These are phyloP conservation scores for Sceloporus undulatus DNA, from an alignment of 2,113 vertebrate species.

Conservation along the genomic window DNA sequence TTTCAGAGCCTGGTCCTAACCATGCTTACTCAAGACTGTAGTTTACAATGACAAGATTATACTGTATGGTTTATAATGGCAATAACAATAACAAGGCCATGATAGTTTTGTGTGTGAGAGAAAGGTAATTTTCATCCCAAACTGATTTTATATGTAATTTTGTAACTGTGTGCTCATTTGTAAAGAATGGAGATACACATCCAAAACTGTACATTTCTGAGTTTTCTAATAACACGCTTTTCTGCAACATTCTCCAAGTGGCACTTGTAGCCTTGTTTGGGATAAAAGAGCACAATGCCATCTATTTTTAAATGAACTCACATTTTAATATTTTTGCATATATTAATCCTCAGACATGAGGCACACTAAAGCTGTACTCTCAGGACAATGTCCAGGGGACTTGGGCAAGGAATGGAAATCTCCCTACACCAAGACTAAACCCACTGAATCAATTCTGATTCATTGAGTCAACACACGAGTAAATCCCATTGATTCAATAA, in stretches of 20 bases:
- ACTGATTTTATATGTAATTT: not conserved
- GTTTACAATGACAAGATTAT: not conserved
- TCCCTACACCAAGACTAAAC: not conserved
- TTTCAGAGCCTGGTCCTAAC: not conserved
- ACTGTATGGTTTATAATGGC: too few relatives aligned
- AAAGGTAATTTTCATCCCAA: not conserved
- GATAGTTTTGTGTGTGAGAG: not conserved
- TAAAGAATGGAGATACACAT: not conserved
- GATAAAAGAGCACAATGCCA: not conserved
- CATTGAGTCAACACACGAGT: too few relatives aligned
- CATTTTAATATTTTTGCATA: not conserved
- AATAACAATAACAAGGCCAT: not conserved
- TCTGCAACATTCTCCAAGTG: not conserved
- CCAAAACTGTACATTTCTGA: not conserved
- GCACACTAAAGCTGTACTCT: not conserved
- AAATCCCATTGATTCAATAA: too few relatives aligned
- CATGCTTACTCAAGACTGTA: not conserved
- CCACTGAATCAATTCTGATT: too few relatives aligned
- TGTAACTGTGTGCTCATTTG: not conserved
- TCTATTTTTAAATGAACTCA: not conserved
- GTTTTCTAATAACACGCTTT: not conserved
- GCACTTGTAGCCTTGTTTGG: not conserved
- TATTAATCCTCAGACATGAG: not conserved
- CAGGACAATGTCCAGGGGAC: not conserved
- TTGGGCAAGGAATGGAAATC: not conserved